Percentiles rank a stretch among this genome's conserved stretches.
These are phyloP conservation scores for Chalcis sispes DNA, from an alignment of 2,888 invertebrate species.

Conservation along the genomic window DNA sequence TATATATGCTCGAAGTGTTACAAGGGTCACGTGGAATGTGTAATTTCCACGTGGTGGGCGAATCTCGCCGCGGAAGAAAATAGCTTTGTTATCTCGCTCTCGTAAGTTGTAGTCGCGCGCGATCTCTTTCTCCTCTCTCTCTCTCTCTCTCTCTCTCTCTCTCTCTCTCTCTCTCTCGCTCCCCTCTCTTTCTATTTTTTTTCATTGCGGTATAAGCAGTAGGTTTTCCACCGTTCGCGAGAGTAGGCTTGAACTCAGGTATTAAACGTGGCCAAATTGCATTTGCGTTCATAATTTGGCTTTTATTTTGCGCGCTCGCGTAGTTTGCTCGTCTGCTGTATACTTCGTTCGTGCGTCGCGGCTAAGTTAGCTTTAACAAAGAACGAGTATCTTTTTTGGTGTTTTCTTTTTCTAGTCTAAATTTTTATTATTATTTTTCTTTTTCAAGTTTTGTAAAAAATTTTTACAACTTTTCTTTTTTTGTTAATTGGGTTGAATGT, in stretches of 20 bases:
- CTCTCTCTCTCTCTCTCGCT: background rate
- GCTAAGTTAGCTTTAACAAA: conserved; percentile 8
- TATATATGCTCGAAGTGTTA: conserved; percentile 1
- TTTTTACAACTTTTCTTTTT: conserved; percentile 1
- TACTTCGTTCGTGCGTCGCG: conserved; percentile 16
- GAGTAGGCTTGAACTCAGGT: conserved; percentile 29
- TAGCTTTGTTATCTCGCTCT: conserved; percentile 57
- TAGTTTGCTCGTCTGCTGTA: background rate
- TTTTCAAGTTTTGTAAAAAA: conserved; percentile 10
- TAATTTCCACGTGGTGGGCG: conserved; percentile 54
- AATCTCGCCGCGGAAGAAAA: conserved; percentile 54
- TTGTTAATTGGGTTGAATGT: conserved; percentile 33
- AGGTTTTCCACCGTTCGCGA: conserved; percentile 9
- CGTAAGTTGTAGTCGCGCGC: conserved; percentile 48
- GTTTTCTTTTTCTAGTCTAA: background rate
- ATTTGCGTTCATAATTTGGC: conserved; percentile 32
- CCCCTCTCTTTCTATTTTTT: background rate
- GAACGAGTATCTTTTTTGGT: background rate
- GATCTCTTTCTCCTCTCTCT: conserved; percentile 22
- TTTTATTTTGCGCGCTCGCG: background rate
- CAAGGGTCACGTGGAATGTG: conserved; percentile 56
- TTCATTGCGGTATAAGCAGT: background rate
- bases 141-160: background rate
- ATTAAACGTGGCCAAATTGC: conserved; percentile 40
- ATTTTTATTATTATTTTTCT: background rate